phyloP scores from a whole-genome alignment of 2,888 invertebrate genomes.

The Eledona agricola region DNA sequence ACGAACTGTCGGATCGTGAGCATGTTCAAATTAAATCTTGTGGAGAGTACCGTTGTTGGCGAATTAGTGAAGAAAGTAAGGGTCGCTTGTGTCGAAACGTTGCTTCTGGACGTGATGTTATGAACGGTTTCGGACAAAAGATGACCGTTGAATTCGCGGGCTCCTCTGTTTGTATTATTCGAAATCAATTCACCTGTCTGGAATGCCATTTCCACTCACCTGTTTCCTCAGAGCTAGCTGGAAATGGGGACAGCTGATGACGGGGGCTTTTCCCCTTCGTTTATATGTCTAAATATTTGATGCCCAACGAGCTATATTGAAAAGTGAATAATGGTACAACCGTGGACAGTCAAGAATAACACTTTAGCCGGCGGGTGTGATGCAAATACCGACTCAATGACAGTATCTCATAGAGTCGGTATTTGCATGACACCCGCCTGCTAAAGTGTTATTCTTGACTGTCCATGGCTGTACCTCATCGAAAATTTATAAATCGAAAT shows the following conservation, averaged over 20 bases:
- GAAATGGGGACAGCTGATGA: constrained; percentile 1
- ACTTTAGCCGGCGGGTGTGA: too few species aligned
- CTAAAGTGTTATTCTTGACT: too few species aligned
- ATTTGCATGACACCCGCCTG: too few species aligned
- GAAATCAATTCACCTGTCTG: constrained; percentile 23
- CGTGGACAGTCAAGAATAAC: too few species aligned
- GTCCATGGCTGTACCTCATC: too few species aligned
- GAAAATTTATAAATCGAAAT: too few species aligned
- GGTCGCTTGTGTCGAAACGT: constrained; percentile 7
- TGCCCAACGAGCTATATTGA: too few species aligned
- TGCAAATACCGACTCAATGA: too few species aligned
- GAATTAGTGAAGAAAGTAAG: constrained; percentile 13
- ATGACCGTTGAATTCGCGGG: constrained; percentile 14
- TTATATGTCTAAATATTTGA: too few species aligned
- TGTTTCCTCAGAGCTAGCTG: constrained; percentile 17
- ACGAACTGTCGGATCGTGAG: constrained; percentile 24
- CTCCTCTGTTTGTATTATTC: constrained; percentile 19
- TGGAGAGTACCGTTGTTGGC: constrained; percentile 20
- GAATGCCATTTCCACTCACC: constrained; percentile 17
- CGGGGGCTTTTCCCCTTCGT: too few species aligned
- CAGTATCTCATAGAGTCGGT: too few species aligned
- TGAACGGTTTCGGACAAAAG: background rate
- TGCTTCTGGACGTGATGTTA: constrained; percentile 8
- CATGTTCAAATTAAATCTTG: constrained; percentile 16
- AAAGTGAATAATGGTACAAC: too few species aligned